phyloP scores from a whole-genome alignment of 2,797 vertebrate species.

The Botia almorhae region DNA sequence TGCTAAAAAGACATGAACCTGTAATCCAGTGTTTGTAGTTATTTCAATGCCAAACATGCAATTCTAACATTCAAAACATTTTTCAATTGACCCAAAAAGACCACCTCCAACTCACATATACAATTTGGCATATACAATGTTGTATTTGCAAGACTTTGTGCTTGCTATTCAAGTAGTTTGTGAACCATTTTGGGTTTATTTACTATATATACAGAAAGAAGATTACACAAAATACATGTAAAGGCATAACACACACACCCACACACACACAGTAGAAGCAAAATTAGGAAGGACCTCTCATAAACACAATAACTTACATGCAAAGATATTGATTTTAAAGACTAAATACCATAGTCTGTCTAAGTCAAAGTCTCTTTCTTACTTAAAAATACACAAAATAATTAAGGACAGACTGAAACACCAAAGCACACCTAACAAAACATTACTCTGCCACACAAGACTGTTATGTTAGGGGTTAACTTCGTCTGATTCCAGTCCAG shows the following conservation, averaged over 20 bases:
- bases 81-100: background rate
- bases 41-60: background rate
- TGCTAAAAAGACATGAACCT: background rate
- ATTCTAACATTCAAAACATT: background rate
- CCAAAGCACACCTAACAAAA: constrained; percentile 59
- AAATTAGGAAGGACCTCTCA: background rate
- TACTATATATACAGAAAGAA: background rate
- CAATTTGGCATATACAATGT: background rate
- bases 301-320: background rate
- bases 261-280: background rate
- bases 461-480: constrained; percentile 48
- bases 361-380: background rate
- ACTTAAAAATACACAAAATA: constrained; percentile 49
- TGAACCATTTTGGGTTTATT: background rate
- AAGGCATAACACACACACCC: background rate
- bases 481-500: constrained; percentile 60
- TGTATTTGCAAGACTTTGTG: background rate
- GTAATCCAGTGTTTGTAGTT: background rate
- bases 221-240: background rate
- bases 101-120: background rate
- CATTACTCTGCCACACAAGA: constrained; percentile 35
- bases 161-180: background rate
- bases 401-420: constrained; percentile 55
- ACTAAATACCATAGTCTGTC: background rate
- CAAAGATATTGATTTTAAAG: too few relatives aligned